A percentile compares a stretch with the other conserved stretches of the same genome.
These are phyloP conservation scores for Kradibia gibbosae DNA, from an alignment of 1,140 invertebrate species.

Conservation along the genomic window DNA sequence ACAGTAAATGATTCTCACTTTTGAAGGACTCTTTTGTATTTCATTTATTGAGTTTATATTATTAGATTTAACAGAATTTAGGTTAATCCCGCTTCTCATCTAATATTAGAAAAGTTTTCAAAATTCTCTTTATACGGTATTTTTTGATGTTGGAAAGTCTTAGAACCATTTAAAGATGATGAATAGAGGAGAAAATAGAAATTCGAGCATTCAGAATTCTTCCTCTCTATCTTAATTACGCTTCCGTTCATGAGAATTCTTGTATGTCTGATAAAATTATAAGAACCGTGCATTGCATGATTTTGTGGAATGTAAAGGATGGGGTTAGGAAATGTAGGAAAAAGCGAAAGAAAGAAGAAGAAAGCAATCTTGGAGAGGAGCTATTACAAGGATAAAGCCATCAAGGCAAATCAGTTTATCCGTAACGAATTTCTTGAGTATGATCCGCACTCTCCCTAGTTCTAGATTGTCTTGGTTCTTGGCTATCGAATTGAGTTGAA, in stretches of 20 bases:
- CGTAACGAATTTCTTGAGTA: conserved; percentile 41
- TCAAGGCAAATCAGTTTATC: conserved; percentile 47
- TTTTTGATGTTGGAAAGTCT: too few relatives aligned
- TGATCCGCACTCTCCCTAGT: conserved; percentile 19
- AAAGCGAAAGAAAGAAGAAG: neutral
- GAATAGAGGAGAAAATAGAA: neutral
- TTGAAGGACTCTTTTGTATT: too few relatives aligned
- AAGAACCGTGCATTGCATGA: neutral
- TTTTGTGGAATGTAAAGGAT: conserved; percentile 1
- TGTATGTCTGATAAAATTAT: neutral
- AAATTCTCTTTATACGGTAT: too few relatives aligned
- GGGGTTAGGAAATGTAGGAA: neutral
- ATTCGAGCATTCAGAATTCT: neutral
- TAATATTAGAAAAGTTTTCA: too few relatives aligned
- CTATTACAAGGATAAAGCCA: conserved; percentile 2
- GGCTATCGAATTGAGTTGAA: conserved; percentile 30
- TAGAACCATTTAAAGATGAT: too few relatives aligned
- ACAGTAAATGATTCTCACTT: neutral
- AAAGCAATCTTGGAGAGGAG: conserved; percentile 41
- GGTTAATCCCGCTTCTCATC: too few relatives aligned
- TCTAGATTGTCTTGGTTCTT: conserved; percentile 40
- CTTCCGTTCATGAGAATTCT: neutral
- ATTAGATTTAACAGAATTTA: too few relatives aligned
- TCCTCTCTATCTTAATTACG: neutral
- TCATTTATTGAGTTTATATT: too few relatives aligned